Evolutionary conservation across 1,140 invertebrate genomes (phyloP), one percentile per base, ranked within the genome.

Genomic region (Trichomalopsis sarcophagae): DNA sequence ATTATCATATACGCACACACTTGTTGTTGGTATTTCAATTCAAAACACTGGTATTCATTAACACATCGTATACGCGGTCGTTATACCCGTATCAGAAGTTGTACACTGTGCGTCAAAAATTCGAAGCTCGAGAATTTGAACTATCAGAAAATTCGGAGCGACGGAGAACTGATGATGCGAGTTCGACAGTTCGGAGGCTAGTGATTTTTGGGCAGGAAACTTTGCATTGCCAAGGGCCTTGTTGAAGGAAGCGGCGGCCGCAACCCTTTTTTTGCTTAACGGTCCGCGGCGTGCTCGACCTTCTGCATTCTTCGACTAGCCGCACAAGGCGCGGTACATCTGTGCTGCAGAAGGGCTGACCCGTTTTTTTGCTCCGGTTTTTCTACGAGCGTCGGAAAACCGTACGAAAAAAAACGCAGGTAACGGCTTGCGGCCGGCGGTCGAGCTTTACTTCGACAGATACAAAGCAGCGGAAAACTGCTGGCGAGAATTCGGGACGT

Each of bases 371-470:
- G 73, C 80, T 75, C 79, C 11, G 21, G 36, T 81, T 81, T 55
- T 77, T 77, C 40, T 21, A 44, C 21, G 13, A 14, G 30, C 44
- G 47, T 74, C 50, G 71, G 79, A 30, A 81, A 44, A 78, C 14
- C n/a, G 47, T 23, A 33, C 75, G 50, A 87, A 88, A 87, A 27
- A 88, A 87, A 68, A 87, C 44, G 9, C 87, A 87, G 88, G 88
- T 88, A 89, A 89, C 87, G 88, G 87, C 76, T 87, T 85, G 82
- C 79, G 78, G 73, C 68, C 17, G 23, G 77, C 23, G 76, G 73
- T 36, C n/a, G 50, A 40, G 62, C 11, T 83, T 23, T 33, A 0
- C 55, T 62, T 62, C 21, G 55, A 62, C 5, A 62, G 17, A 62
- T 17, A 62, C 55, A 62, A 62, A n/a, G 55, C 55, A 17, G 50